Evolutionary conservation across 2,113 vertebrate species (phyloP).

Genomic region (Turnix velox): DNA sequence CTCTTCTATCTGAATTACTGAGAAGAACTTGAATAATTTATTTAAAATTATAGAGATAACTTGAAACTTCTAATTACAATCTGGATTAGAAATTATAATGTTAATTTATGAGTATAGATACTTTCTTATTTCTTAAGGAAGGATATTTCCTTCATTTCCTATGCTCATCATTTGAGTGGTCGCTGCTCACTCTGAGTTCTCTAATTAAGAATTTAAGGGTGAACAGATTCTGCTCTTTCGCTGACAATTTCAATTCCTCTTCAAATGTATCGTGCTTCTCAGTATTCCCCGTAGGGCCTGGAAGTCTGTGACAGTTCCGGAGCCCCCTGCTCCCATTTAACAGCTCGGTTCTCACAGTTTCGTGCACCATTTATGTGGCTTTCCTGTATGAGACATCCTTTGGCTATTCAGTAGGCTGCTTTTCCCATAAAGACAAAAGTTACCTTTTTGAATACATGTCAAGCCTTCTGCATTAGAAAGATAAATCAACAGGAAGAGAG

Average conservation of each 20-base stretch:
- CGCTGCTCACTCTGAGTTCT: conserved; percentile 5
- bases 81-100: background rate
- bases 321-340: conserved; percentile 25
- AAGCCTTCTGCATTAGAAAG: conserved; percentile 40
- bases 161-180: conserved; percentile 17
- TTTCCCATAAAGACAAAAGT: conserved; percentile 60
- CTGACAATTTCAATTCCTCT: conserved; percentile 61
- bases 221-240: conserved; percentile 47
- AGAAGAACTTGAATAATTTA: background rate
- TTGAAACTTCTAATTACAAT: background rate
- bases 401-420: conserved; percentile 49
- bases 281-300: conserved; percentile 22
- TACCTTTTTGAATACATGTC: conserved; percentile 54
- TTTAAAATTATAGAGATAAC: background rate
- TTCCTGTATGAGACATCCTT: conserved; percentile 46
- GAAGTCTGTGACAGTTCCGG: conserved; percentile 50
- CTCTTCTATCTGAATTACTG: background rate
- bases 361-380: conserved; percentile 39
- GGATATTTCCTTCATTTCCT: background rate
- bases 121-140: background rate
- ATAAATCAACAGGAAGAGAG: conserved; percentile 50
- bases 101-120: background rate
- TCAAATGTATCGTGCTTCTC: conserved; percentile 45
- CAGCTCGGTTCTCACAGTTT: conserved; percentile 42
- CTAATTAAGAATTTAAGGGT: conserved; percentile 55